Evolutionary conservation across 2,888 invertebrate species (phyloP).

Genomic region (Cheilosia vernalis): DNA sequence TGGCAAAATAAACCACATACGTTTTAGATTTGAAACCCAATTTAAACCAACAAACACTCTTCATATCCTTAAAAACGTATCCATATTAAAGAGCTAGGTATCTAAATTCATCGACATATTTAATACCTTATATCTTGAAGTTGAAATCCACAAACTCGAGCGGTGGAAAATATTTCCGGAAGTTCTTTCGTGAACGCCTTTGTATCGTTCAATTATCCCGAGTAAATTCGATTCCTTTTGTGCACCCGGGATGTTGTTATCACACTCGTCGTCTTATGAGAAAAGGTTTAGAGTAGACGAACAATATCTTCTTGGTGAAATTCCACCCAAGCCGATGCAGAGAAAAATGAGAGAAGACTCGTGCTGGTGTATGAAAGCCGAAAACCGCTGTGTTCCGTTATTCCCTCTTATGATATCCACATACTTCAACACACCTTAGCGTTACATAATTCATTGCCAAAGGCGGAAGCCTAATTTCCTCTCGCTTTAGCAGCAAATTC

Average conservation of each 20-base stretch:
- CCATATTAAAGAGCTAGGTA: too few species aligned
- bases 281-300: not conserved
- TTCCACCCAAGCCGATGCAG: not conserved
- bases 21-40: too few species aligned
- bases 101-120: too few species aligned
- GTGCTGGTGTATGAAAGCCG: conserved; percentile 4
- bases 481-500: conserved; percentile 38
- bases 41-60: too few species aligned
- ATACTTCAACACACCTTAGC: conserved; percentile 56
- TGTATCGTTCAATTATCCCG: conserved; percentile 45
- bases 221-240: conserved; percentile 51
- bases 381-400: conserved; percentile 23
- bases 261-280: conserved; percentile 22
- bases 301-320: conserved; percentile 12
- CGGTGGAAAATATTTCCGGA: too few species aligned
- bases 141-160: too few species aligned
- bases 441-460: conserved; percentile 60
- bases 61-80: too few species aligned
- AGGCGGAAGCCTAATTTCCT: conserved; percentile 70
- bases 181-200: conserved; percentile 20
- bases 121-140: too few species aligned
- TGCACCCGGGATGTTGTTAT: conserved; percentile 3
- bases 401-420: conserved; percentile 33
- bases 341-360: not conserved
- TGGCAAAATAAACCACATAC: too few species aligned